Conservation (phyloP, 2,113 vertebrate genomes). For the Promerops cafer region DNA sequence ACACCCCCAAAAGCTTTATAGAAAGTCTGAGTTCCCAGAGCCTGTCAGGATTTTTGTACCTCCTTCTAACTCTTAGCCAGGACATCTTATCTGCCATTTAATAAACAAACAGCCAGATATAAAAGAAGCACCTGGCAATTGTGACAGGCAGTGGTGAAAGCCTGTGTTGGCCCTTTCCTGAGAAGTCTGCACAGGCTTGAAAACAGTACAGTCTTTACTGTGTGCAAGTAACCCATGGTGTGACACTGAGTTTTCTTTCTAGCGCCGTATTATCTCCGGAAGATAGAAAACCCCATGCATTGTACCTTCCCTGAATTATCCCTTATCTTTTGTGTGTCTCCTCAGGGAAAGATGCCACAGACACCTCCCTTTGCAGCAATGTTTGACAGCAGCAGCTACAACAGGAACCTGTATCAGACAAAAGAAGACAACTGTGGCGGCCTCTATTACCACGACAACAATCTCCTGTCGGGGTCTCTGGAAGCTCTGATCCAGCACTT, state of each 20-base stretch:
- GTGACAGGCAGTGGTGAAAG: not conserved
- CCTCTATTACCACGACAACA: slow-evolving; percentile 87
- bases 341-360: slow-evolving; percentile 89
- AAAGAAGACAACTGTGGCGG: slow-evolving; percentile 80
- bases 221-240: not conserved
- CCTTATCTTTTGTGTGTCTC: not conserved
- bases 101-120: not conserved
- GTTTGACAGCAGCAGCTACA: slow-evolving; percentile 83
- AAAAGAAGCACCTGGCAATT: not conserved
- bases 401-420: slow-evolving; percentile 83
- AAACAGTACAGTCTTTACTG: not conserved
- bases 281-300: not conserved
- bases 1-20: not conserved
- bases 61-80: not conserved
- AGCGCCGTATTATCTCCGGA: not conserved
- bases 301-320: not conserved
- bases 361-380: slow-evolving; percentile 83
- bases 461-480: slow-evolving; percentile 88
- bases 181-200: not conserved
- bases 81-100: not conserved
- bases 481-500: slow-evolving; percentile 93
- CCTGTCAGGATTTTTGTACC: not conserved
- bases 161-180: not conserved
- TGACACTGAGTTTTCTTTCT: not conserved
- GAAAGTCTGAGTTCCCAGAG: not conserved